Conservation (phyloP, 2,113 vertebrate genomes). For the Perccottus glenii region DNA sequence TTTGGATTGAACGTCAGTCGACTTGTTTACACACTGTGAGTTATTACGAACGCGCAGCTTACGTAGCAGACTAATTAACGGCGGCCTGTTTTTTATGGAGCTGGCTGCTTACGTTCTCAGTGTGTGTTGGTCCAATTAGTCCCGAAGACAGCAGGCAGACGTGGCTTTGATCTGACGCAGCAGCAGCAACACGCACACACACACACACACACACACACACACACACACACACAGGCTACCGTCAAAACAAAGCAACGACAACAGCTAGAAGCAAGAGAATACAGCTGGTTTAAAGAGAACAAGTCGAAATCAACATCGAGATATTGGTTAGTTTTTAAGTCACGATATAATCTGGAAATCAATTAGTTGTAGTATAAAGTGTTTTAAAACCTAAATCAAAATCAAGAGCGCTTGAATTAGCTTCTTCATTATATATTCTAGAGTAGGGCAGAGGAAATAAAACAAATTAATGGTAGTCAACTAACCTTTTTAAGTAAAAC, state of each 20-base stretch:
- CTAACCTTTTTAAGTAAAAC: too few species aligned
- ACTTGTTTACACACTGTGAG: constrained; percentile 12
- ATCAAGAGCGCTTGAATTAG: too few species aligned
- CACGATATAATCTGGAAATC: too few species aligned
- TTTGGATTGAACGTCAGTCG: neutral
- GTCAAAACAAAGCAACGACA: constrained; percentile 16
- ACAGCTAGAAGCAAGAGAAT: neutral
- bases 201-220: constrained; percentile 16
- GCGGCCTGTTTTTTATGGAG: constrained; percentile 10
- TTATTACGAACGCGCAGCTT: constrained; percentile 22
- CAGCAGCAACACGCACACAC: constrained; percentile 12
- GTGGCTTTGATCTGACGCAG: constrained; percentile 56
- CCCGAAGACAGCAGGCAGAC: constrained; percentile 56
- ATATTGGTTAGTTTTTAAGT: too few species aligned
- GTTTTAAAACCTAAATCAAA: too few species aligned
- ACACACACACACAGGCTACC: neutral
- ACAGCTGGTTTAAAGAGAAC: too few species aligned
- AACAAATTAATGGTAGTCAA: too few species aligned
- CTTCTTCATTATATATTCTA: too few species aligned
- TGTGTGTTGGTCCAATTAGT: constrained; percentile 52
- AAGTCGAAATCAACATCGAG: too few species aligned
- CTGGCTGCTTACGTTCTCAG: constrained; percentile 23
- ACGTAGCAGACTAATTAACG: constrained; percentile 37
- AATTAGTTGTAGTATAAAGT: too few species aligned
- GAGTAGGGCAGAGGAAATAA: too few species aligned